phyloP scores from a whole-genome alignment of 2,888 invertebrate genomes.

The Macrosoma leucophasiata region DNA sequence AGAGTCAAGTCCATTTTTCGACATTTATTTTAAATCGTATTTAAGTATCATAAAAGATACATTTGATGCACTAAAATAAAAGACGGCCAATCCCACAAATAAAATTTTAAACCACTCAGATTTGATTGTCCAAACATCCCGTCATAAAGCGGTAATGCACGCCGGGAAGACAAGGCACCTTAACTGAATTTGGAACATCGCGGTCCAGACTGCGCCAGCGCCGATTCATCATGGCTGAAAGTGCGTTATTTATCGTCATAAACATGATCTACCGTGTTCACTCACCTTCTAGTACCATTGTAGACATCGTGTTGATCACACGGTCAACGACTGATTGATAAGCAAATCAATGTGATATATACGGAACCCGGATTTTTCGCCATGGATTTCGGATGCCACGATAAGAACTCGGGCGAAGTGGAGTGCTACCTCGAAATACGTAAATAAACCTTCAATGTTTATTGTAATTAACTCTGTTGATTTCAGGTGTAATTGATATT shows the following conservation, averaged over 20 bases:
- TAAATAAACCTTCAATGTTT: slow-evolving; percentile 69
- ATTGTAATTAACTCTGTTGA: slow-evolving; percentile 59
- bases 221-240: slow-evolving; percentile 57
- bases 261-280: slow-evolving; percentile 48
- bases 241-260: slow-evolving; percentile 66
- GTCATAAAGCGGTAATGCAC: slow-evolving; percentile 37
- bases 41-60: no score
- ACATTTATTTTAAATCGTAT: no score
- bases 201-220: slow-evolving; percentile 52
- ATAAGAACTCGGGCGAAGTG: slow-evolving; percentile 80
- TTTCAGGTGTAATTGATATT: slow-evolving; percentile 72
- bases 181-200: slow-evolving; percentile 57
- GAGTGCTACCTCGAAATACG: slow-evolving; percentile 83
- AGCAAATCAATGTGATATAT: slow-evolving; percentile 44
- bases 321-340: slow-evolving; percentile 41
- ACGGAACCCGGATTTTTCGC: slow-evolving; percentile 39
- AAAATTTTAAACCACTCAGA: no score
- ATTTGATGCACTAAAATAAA: no score
- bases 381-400: slow-evolving; percentile 80
- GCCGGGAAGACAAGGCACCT: slow-evolving; percentile 38
- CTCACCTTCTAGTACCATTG: slow-evolving; percentile 61
- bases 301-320: slow-evolving; percentile 62
- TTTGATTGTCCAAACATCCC: slow-evolving; percentile 67
- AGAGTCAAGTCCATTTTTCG: no score
- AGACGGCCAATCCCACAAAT: no score